phyloP scores from a whole-genome alignment of 2,888 invertebrate species.

The Parnassius mnemosyne region DNA sequence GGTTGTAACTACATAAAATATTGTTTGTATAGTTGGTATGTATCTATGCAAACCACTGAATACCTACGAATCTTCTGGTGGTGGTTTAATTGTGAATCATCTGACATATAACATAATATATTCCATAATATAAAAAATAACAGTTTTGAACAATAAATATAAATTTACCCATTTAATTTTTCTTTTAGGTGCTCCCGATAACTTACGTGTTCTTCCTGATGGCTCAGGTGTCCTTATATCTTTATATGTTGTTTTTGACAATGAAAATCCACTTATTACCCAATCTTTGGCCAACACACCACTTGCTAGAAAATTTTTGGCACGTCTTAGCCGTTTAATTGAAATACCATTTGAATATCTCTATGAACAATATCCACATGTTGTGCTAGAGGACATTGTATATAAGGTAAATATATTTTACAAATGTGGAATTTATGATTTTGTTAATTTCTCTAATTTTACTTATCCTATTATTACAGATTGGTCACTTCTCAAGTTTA shows the following conservation, averaged over 20 bases:
- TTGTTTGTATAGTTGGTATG: slow-evolving; percentile 43
- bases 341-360: slow-evolving; percentile 83
- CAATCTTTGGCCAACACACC: slow-evolving; percentile 83
- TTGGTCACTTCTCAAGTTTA: slow-evolving; percentile 83
- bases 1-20: slow-evolving; percentile 8
- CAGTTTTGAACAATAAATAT: background rate
- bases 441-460: too few species aligned
- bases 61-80: too few species aligned
- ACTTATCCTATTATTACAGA: slow-evolving; percentile 56
- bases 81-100: too few species aligned
- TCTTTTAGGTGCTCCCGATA: slow-evolving; percentile 82
- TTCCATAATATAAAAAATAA: background rate
- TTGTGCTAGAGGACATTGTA: slow-evolving; percentile 80
- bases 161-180: background rate
- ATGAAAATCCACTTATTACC: slow-evolving; percentile 78
- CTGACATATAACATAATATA: too few species aligned
- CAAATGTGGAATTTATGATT: too few species aligned
- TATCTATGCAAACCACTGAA: background rate
- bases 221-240: slow-evolving; percentile 85
- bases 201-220: slow-evolving; percentile 77
- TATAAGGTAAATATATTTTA: slow-evolving; percentile 75
- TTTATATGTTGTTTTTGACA: slow-evolving; percentile 75
- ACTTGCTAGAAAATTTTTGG: slow-evolving; percentile 82
- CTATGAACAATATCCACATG: slow-evolving; percentile 83
- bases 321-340: slow-evolving; percentile 79